Evolutionary conservation across 2,113 vertebrate species (phyloP), one percentile per base, ranked within the genome.

Genomic region (Hepsetus odoe): DNA sequence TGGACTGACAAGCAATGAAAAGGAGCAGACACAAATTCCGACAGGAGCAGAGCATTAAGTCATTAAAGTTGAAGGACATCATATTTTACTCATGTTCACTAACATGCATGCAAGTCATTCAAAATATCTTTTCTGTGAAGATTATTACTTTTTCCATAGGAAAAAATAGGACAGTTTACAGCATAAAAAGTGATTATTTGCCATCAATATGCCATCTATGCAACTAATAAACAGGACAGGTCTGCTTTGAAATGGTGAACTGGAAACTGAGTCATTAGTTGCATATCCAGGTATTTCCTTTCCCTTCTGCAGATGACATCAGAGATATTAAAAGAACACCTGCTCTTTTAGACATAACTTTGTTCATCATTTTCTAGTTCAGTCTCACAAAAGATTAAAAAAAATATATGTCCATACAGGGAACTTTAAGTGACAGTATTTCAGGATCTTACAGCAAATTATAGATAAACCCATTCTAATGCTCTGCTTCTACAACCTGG

Each of bases 1-100:
- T 83, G 84, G 83, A 84, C 33, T 59, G 70, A 28, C 26, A 69
- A 35, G 12, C 58, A 26, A 8, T 6, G 8, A 22, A 64, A 26
- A 20, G 9, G 64, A 32, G 44, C 12, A 35, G 42, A 53, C 12
- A 51, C 11, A 66, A 75, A 65, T 62, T 18, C 59, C 30, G 13
- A 5, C 1, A 53, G 30, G 22, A 55, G 33, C 3, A 40, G 30
- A 26, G 49, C 0, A 5, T 28, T 38, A 28, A 10, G 12, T 22
- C 1, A 22, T 22, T 55, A 24, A n/a, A 55, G 22, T 8, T 55
- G 46, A 44, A 44, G 42, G 42, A 14, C 42, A 44, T 44, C 13
- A 42, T 12, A 42, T 42, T 11, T n/a, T 44, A 14, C 16, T 44
- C 4, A 11, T 44, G 42, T 14, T 11, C 12, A 44, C 42, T 44